phyloP scores from a whole-genome alignment of 2,113 vertebrate species.

The Microcebus lehilahytsara region DNA sequence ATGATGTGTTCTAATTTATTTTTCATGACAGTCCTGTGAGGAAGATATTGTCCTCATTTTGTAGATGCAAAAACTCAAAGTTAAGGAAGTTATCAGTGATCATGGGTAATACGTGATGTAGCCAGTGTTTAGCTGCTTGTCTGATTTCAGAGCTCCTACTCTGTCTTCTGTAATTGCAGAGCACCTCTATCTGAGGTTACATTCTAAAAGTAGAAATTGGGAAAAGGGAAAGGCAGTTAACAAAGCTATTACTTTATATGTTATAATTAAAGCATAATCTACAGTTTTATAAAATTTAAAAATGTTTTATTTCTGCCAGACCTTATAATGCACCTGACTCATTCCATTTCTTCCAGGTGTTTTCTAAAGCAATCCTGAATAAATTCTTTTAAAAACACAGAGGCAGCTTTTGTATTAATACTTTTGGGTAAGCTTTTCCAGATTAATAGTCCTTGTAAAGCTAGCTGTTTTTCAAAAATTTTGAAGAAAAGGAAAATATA shows the following conservation, averaged over 20 bases:
- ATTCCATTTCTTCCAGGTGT: not conserved
- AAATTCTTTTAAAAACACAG: slow-evolving; percentile 10
- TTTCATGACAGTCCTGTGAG: not conserved
- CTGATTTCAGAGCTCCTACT: not conserved
- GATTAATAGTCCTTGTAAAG: not conserved
- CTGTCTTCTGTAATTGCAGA: not conserved
- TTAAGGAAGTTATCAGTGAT: not conserved
- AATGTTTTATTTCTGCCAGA: not conserved
- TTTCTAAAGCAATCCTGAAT: slow-evolving; percentile 10
- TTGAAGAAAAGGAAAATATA: not conserved
- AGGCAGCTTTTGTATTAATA: not conserved
- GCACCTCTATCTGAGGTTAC: not conserved
- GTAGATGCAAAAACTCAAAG: not conserved
- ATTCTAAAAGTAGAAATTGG: not conserved
- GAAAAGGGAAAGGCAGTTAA: not conserved
- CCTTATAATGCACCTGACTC: not conserved
- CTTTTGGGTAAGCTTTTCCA: slow-evolving; percentile 18
- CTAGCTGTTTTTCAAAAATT: not conserved
- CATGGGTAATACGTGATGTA: not conserved
- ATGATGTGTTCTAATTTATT: not conserved
- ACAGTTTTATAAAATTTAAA: not conserved
- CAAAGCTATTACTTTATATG: not conserved
- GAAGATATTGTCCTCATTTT: not conserved
- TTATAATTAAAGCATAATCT: not conserved
- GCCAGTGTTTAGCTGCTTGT: not conserved